These are phyloP conservation scores for Luffia ferchaultella DNA, from an alignment of 2,888 invertebrate genomes.

Conservation along the genomic window DNA sequence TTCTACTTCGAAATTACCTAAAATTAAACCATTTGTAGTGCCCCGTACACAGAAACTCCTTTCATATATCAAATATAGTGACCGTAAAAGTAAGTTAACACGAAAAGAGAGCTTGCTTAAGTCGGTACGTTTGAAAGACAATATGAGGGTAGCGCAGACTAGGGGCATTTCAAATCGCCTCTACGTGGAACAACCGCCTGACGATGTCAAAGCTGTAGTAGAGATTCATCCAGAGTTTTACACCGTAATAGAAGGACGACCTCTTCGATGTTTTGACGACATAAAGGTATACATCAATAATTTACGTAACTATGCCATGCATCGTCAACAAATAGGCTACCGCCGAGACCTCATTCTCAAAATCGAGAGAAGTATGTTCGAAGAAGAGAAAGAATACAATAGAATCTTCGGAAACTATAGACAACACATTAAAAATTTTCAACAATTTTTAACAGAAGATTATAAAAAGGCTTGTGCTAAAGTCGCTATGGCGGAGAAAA, in stretches of 20 bases:
- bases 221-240: constrained; percentile 74
- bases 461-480: constrained; percentile 47
- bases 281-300: constrained; percentile 65
- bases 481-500: constrained; percentile 39
- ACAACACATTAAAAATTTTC: constrained; percentile 47
- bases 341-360: constrained; percentile 45
- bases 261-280: constrained; percentile 65
- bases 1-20: constrained; percentile 15
- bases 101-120: constrained; percentile 29
- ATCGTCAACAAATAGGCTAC: constrained; percentile 55
- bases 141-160: constrained; percentile 43
- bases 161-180: constrained; percentile 65
- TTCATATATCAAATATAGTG: constrained; percentile 54
- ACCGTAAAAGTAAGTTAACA: constrained; percentile 40
- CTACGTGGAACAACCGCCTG: constrained; percentile 61
- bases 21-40: constrained; percentile 36
- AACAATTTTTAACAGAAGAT: constrained; percentile 52
- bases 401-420: constrained; percentile 35
- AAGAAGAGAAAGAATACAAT: constrained; percentile 38
- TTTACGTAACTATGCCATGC: constrained; percentile 54
- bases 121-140: constrained; percentile 46
- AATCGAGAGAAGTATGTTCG: constrained; percentile 35
- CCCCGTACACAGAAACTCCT: constrained; percentile 50
- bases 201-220: constrained; percentile 64
- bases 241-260: constrained; percentile 67